Base-by-base conservation (phyloP, 2,888 invertebrate genomes). In the Cordilura impudica region DNA sequence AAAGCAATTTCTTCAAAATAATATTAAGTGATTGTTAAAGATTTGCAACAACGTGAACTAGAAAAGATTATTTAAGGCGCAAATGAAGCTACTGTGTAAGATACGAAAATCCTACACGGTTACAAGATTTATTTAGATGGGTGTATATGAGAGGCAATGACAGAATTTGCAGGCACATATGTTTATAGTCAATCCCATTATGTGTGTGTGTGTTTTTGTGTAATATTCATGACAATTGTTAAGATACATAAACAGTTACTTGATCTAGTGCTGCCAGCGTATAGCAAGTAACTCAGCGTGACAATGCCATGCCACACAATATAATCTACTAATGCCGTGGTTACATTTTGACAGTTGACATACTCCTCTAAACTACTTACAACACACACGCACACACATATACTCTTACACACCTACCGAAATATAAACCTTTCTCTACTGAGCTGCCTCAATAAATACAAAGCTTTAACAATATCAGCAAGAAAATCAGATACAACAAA, bases 261-360 rank as follows among this genome's bases (percentile, higher is more conserved):
- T 12, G 12, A 39, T 39, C 3, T 39, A 39, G 4, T 39, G 12
- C n/a, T 3, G 12, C 12, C 4, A 39, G 35, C n/a, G 5, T 4
- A n/a, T 39, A 39, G n/a, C 2, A 10, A 35, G 19, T 26, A 69
- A 69, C 51, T 29, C 61, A 43, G 54, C 29, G 47, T 72, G 63
- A 63, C 54, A 63, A 39, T 39, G n/a, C 71, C 61, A 60, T 70
- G 70, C 71, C 61, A 54, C 45, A 72, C 54, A 72, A 47, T 47
- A 29, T 56, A 47, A 54, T 45, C 53, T 63, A 63, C 54, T 63
- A 72, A 72, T 63, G 35, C 18, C 54, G 63, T 72, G 63, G 61
- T 63, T 56, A 54, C 29, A n/a, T 21, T 63, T 23, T 72, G 71
- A 63, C 71, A 72, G 63, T 63, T 72, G 63, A 72, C 71, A 72